phyloP scores from a whole-genome alignment of 2,888 invertebrate genomes.

The Isotomurus palustris region DNA sequence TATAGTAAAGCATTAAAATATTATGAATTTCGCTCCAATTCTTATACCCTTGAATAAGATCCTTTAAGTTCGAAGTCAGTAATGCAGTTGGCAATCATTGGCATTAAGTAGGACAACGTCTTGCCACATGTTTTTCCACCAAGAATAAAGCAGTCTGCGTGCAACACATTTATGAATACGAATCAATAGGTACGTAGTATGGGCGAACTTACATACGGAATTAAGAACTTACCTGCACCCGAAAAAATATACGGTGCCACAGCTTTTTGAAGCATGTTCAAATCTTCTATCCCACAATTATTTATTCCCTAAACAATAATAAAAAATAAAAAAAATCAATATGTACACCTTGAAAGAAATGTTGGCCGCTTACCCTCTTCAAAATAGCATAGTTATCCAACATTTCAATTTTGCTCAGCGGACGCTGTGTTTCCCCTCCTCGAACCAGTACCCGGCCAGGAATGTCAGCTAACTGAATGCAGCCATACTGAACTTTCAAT shows the following conservation, averaged over 20 bases:
- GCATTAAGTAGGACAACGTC: slow-evolving; percentile 23
- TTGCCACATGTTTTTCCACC: slow-evolving; percentile 17
- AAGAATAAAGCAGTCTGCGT: slow-evolving; percentile 7
- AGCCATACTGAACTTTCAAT: slow-evolving; percentile 2
- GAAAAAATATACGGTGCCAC: slow-evolving; percentile 16
- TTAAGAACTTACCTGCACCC: slow-evolving; percentile 15
- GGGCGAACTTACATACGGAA: background rate
- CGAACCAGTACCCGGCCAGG: slow-evolving; percentile 15
- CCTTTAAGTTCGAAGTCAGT: background rate
- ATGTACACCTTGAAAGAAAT: background rate
- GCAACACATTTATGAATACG: background rate
- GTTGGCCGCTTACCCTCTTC: slow-evolving; percentile 8
- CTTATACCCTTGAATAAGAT: no score
- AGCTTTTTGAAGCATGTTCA: slow-evolving; percentile 17
- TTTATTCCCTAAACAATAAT: slow-evolving; percentile 4
- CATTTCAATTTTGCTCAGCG: slow-evolving; percentile 1
- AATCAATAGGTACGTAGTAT: background rate
- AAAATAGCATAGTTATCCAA: slow-evolving; percentile 11
- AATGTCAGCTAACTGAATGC: slow-evolving; percentile 8
- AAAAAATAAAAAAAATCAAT: background rate
- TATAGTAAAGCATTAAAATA: background rate
- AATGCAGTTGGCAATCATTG: slow-evolving; percentile 20
- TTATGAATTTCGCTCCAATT: no score
- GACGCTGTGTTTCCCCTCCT: slow-evolving; percentile 9
- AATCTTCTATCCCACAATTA: slow-evolving; percentile 4